A percentile compares a stretch with the other conserved stretches of the same genome.
These are phyloP conservation scores for Crossocerus cetratus DNA, from an alignment of 2,888 invertebrate species.

Conservation along the genomic window DNA sequence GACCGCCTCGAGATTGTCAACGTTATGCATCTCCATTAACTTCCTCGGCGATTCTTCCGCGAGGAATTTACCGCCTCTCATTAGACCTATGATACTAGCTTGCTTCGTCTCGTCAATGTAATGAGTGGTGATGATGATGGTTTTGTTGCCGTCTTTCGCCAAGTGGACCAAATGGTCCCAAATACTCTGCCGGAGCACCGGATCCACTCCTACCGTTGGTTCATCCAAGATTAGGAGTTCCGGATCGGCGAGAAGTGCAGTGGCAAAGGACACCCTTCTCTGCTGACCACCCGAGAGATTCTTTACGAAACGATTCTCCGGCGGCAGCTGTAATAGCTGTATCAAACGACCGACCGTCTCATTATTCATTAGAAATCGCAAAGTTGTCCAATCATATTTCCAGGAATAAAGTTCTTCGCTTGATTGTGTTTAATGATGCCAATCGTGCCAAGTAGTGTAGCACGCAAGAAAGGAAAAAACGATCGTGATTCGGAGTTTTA, in stretches of 20 bases:
- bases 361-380: neutral
- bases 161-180: slow-evolving; percentile 91
- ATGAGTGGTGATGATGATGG: slow-evolving; percentile 92
- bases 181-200: slow-evolving; percentile 89
- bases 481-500: no score
- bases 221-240: slow-evolving; percentile 94
- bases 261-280: slow-evolving; percentile 91
- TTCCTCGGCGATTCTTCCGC: slow-evolving; percentile 89
- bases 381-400: no score
- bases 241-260: slow-evolving; percentile 92
- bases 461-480: no score
- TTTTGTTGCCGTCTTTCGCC: slow-evolving; percentile 85
- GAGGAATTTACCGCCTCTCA: slow-evolving; percentile 90
- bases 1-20: slow-evolving; percentile 87
- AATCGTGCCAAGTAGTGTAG: no score
- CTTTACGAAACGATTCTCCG: slow-evolving; percentile 82
- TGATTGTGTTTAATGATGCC: no score
- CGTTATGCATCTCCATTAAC: slow-evolving; percentile 84
- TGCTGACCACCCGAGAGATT: slow-evolving; percentile 94
- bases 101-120: slow-evolving; percentile 93
- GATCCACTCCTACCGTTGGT: slow-evolving; percentile 96
- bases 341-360: neutral
- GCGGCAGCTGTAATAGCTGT: slow-evolving; percentile 79
- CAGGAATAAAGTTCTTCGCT: no score
- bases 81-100: slow-evolving; percentile 88